Evolutionary conservation across 1,140 invertebrate species (phyloP), one percentile per base, ranked within the genome.

Genomic region (Euura lappo): DNA sequence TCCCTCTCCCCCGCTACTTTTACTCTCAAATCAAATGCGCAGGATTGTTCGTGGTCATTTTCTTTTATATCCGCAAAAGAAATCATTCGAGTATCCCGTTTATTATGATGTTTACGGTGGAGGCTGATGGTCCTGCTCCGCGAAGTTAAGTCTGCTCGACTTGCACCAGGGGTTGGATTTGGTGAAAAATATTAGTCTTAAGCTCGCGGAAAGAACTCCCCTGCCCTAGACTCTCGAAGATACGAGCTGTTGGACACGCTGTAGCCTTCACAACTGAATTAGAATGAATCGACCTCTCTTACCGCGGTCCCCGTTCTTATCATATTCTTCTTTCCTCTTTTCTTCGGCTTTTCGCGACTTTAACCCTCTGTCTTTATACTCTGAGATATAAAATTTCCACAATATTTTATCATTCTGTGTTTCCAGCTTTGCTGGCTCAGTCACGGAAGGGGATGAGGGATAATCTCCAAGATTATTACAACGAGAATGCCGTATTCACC

Each of bases 241-340:
- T 79, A 82, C 80, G 83, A 85, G 83, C 85, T 87, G 85, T 87
- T 82, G 81, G 84, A 87, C 86, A 87, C 84, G 86, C 85, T 87
- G 86, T 87, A 87, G 81, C 85, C 80, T 86, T 87, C 86, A 87
- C 75, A 80, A 76, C 79, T 79, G 83, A 87, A 87, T 87, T 87
- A 87, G 84, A 87, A 87, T 87, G 83, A 87, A 87, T 87, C 82
- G 86, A 84, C 83, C 82, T 81, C 83, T 82, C 77, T 76, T 77
- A 51, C 45, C 28, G 64, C 11, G 42, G 13, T n/a, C 45, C 43
- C 28, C 47, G 47, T 45, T 28, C 65, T 46, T 67, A 72, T 72
- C 71, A 66, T 13, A 66, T 67, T 10, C 42, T 45, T 44, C 65
- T 43, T 44, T 66, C 67, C 71, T 72, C 4, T 65, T 72, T 67